Conservation (phyloP, 2,888 invertebrate species). For the Oscheius myriophilus region DNA sequence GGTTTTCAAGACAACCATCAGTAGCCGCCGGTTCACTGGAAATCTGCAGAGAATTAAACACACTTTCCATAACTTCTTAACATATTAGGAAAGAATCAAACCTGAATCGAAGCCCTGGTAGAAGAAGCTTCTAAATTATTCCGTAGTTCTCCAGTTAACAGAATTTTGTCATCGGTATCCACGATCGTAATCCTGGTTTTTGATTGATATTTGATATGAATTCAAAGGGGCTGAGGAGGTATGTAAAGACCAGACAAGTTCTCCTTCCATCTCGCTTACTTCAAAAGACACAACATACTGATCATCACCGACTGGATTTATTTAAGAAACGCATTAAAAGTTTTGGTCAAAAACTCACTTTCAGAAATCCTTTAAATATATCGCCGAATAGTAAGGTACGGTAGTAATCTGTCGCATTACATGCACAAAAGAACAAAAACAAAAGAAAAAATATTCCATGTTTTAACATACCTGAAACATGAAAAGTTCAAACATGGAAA, state of each 20-base stretch:
- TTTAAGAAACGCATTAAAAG: constrained; percentile 20
- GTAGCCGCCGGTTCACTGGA: constrained; percentile 41
- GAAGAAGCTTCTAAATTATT: constrained; percentile 49
- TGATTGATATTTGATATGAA: not conserved
- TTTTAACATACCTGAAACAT: constrained; percentile 21
- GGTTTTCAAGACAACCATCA: constrained; percentile 40
- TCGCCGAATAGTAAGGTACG: constrained; percentile 52
- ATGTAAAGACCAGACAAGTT: constrained; percentile 47
- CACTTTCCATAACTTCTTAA: not conserved
- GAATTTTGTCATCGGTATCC: constrained; percentile 51
- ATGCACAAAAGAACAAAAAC: not conserved
- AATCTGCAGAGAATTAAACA: constrained; percentile 33
- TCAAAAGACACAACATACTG: constrained; percentile 53
- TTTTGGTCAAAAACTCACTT: constrained; percentile 39
- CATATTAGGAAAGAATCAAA: not conserved
- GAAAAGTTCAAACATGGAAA: too few relatives aligned
- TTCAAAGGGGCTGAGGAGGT: constrained; percentile 46
- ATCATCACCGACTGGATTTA: constrained; percentile 46
- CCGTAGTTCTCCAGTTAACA: constrained; percentile 52
- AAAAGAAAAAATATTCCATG: constrained; percentile 8
- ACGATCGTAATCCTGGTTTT: constrained; percentile 46
- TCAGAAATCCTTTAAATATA: constrained; percentile 55
- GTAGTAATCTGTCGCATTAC: constrained; percentile 29
- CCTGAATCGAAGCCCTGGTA: constrained; percentile 45
- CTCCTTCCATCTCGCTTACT: constrained; percentile 35